Percentiles rank a stretch among this genome's conserved stretches.
These are phyloP conservation scores for Drosophila quadrilineata DNA, from an alignment of 1,140 invertebrate genomes.

Conservation along the genomic window DNA sequence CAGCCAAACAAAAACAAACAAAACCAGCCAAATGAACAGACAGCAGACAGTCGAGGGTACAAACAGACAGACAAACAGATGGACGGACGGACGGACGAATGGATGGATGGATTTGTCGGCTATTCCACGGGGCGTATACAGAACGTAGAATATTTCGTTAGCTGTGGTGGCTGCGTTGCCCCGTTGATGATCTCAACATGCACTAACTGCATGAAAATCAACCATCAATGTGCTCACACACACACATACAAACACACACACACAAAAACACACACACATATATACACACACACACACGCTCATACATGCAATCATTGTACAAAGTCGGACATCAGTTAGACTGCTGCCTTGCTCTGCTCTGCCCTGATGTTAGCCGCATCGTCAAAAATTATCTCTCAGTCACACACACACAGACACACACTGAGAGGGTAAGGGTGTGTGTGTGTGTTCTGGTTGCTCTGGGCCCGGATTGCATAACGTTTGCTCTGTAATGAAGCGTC, in stretches of 20 bases:
- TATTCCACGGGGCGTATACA: conserved; percentile 66
- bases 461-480: conserved; percentile 37
- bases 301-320: no score
- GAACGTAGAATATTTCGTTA: conserved; percentile 59
- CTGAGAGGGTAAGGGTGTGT: not conserved
- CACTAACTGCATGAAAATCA: conserved; percentile 69
- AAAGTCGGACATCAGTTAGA: conserved; percentile 9
- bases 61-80: not conserved
- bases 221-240: conserved; percentile 31
- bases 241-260: not conserved
- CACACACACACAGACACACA: not conserved
- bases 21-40: no score
- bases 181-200: conserved; percentile 68
- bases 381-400: conserved; percentile 45
- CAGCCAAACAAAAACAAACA: conserved; percentile 17
- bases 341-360: not conserved
- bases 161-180: conserved; percentile 5
- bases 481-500: conserved; percentile 70
- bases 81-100: conserved; percentile 15
- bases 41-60: not conserved
- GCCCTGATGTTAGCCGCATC: conserved; percentile 24
- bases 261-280: not conserved
- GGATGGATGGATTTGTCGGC: no score
- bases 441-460: conserved; percentile 10
- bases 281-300: no score